Evolutionary conservation across 2,797 vertebrate species (phyloP).

Genomic region (Antrozous pallidus): DNA sequence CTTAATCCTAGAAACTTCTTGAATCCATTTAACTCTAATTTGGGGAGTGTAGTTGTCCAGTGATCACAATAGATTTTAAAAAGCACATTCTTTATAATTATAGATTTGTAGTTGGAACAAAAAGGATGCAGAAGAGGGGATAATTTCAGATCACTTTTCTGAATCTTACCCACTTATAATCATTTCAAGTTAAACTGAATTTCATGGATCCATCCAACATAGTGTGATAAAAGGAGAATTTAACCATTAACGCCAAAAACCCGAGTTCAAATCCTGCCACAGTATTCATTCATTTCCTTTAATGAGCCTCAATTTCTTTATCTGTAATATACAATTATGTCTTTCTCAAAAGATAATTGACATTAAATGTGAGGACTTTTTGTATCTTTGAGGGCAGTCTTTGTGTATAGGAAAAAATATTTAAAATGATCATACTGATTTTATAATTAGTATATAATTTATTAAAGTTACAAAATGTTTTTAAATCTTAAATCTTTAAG

Average conservation of each 20-base stretch:
- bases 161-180: neutral
- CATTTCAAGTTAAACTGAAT: neutral
- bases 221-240: neutral
- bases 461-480: neutral
- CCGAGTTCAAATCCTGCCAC: neutral
- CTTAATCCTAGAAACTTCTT: neutral
- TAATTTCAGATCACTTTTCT: neutral
- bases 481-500: neutral
- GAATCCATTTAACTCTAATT: neutral
- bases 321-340: neutral
- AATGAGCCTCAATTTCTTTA: neutral
- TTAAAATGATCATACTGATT: neutral
- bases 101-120: neutral
- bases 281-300: neutral
- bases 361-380: neutral
- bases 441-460: neutral
- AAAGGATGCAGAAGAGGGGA: neutral
- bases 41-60: neutral
- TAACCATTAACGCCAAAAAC: neutral
- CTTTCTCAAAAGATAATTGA: neutral
- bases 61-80: neutral
- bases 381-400: neutral
- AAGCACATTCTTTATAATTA: neutral
- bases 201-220: neutral
- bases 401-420: neutral